phyloP scores from a whole-genome alignment of 2,888 invertebrate species.

The Sinopyrophorus schimmeli region DNA sequence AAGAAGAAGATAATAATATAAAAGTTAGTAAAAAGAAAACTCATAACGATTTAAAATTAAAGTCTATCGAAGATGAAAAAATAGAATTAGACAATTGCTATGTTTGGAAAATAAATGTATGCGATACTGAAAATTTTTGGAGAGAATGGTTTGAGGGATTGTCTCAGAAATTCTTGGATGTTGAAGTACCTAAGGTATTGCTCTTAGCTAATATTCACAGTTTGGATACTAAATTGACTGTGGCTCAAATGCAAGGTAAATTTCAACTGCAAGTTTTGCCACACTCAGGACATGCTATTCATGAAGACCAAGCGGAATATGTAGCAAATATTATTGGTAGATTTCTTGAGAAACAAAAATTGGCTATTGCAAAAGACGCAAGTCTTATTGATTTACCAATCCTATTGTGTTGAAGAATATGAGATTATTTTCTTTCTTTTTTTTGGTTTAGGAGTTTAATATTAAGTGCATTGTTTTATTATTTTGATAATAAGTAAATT shows the following conservation, averaged over 20 bases:
- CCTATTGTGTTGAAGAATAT: no score
- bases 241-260: constrained; percentile 99
- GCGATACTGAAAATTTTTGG: constrained; percentile 90
- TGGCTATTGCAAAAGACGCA: constrained; percentile 65
- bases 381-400: not conserved
- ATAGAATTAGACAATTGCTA: constrained; percentile 54
- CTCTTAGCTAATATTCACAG: constrained; percentile 89
- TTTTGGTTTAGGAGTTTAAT: no score
- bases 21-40: no score
- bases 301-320: constrained; percentile 93
- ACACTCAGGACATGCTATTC: constrained; percentile 94
- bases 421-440: no score
- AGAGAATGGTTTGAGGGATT: constrained; percentile 94
- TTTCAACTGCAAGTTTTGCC: constrained; percentile 95
- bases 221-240: constrained; percentile 91
- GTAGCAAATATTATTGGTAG: constrained; percentile 88
- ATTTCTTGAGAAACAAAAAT: constrained; percentile 82
- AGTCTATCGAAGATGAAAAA: no score
- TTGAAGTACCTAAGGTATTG: constrained; percentile 73
- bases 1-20: no score
- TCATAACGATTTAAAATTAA: no score
- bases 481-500: no score
- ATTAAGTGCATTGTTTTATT: no score
- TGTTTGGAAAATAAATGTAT: constrained; percentile 91
- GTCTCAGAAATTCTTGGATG: constrained; percentile 73